These are phyloP conservation scores for Heptranchias perlo DNA, from an alignment of 2,113 vertebrate species.

Conservation along the genomic window DNA sequence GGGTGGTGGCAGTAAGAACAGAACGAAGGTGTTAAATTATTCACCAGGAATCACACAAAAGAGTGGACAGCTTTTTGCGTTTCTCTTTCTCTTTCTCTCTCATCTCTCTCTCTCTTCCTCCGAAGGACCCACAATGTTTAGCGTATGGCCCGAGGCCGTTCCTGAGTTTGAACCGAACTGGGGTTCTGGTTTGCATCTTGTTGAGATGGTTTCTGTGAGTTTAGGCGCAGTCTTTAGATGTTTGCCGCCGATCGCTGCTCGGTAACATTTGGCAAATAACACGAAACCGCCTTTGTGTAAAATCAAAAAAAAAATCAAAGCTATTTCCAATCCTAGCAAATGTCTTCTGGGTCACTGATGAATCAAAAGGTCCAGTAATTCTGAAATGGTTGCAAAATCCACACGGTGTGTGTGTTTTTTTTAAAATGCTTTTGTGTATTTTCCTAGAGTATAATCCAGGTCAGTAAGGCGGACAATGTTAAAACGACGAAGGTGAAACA, in stretches of 20 bases:
- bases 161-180: slow-evolving; percentile 70
- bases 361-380: slow-evolving; percentile 54
- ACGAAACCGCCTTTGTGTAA: slow-evolving; percentile 41
- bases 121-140: slow-evolving; percentile 43
- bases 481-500: slow-evolving; percentile 66
- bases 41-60: neutral
- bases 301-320: slow-evolving; percentile 37
- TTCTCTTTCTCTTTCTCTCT: neutral
- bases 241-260: slow-evolving; percentile 51
- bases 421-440: slow-evolving; percentile 3
- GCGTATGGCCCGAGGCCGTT: slow-evolving; percentile 67
- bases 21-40: neutral
- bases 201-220: neutral
- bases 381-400: slow-evolving; percentile 60
- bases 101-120: neutral
- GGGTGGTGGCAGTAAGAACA: neutral
- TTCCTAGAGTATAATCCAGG: slow-evolving; percentile 78
- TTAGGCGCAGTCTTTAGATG: neutral
- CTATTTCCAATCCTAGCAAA: slow-evolving; percentile 54
- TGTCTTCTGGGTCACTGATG: slow-evolving; percentile 59
- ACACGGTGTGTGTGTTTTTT: slow-evolving; percentile 44
- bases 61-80: neutral
- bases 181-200: slow-evolving; percentile 52
- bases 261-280: slow-evolving; percentile 65
- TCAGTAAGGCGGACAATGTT: slow-evolving; percentile 70